Base-by-base conservation (phyloP, 2,888 invertebrate genomes). In the Nomada ferruginata region DNA sequence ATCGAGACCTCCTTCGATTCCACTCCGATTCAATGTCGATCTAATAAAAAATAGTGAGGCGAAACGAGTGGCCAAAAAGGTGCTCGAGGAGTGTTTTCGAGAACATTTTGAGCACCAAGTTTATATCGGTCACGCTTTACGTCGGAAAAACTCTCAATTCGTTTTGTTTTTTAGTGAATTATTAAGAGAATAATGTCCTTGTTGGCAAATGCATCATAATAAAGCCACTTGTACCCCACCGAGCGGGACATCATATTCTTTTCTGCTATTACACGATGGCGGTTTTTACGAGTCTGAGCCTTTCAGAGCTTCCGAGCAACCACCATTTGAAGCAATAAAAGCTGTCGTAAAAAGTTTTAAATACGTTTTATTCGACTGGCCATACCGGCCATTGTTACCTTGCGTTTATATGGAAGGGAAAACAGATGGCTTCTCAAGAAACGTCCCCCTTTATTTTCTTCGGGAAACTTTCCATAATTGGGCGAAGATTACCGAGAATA, bases 351-450 rank as follows among this genome's bases (percentile, higher is more conserved):
- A 59, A 74, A 68, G 66, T 68, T 66, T 50, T 57, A 74, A 74
- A 74, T 68, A 59, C 55, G 57, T 70, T 70, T 70, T 11, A 70
- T 50, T 59, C 70, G 70, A 36, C 73, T 23, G 10, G 65, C 36
- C 15, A 2, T 59, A 47, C 59, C 57, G 59, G 13, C 36, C 29
- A 15, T 26, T 20, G 36, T 59, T 63, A n/a, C 36, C 71, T 36
- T 9, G 36, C 42, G 52, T 7, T 15, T 13, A 18, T 36, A 13
- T 11, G 11, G 23, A 42, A 13, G 42, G 18, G 64, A 55, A 55
- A 53, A 65, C 36, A 73, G 66, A 57, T 20, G 10, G 26, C 36
- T 50, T 23, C 29, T 57, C 20, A 20, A 36, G 66, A 13, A 64
- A n/a, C 20, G 18, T 15, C 20, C 11, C 5, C 15, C 26, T 11